phyloP scores from a whole-genome alignment of 2,113 vertebrate species.

The Zeus faber region DNA sequence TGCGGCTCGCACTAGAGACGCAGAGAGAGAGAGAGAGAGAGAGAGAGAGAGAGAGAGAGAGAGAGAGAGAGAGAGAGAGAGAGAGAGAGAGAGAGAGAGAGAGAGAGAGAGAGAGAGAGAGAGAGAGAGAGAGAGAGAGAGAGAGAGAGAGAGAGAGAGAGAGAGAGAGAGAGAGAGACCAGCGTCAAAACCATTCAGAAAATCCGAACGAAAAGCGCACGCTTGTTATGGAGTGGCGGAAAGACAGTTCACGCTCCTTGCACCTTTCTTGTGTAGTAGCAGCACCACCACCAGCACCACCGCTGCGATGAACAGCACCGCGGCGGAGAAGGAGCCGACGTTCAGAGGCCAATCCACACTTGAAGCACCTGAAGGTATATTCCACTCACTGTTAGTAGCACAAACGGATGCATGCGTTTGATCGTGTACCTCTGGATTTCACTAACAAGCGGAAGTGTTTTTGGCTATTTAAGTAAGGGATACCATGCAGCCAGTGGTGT shows the following conservation, averaged over 20 bases:
- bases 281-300: conserved; percentile 36
- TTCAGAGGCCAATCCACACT: conserved; percentile 68
- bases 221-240: neutral
- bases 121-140: neutral
- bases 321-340: conserved; percentile 59
- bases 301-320: conserved; percentile 57
- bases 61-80: neutral
- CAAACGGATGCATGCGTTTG: no score
- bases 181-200: neutral
- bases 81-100: neutral
- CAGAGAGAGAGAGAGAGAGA: neutral
- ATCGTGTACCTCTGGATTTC: no score
- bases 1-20: conserved; percentile 53
- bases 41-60: conserved; percentile 1
- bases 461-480: no score
- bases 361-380: no score
- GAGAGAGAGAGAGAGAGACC: neutral
- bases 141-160: neutral
- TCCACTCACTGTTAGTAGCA: no score
- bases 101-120: neutral
- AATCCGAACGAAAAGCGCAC: neutral
- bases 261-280: conserved; percentile 58
- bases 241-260: neutral
- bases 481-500: no score
- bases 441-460: no score